A percentile compares a stretch with the other conserved stretches of the same genome.
Evolutionary conservation across 2,888 invertebrate species (phyloP).

Genomic region (Aricia artaxerxes): DNA sequence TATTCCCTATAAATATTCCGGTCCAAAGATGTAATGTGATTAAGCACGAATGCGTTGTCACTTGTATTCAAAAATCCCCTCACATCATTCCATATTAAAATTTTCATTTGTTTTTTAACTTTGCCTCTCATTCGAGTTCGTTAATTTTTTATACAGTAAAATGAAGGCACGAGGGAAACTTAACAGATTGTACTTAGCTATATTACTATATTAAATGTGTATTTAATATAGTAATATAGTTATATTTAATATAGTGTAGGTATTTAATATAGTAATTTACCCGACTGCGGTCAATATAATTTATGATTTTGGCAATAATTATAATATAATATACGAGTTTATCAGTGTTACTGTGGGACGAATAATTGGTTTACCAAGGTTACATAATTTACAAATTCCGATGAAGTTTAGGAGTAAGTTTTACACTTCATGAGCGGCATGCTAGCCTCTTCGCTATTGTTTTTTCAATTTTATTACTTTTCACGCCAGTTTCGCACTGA

Average conservation of each 20-base stretch:
- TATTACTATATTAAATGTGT: background rate
- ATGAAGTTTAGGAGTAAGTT: no score
- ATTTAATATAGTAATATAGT: background rate
- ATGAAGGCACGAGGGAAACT: background rate
- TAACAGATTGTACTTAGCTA: background rate
- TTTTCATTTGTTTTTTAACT: constrained; percentile 29
- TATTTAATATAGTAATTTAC: no score
- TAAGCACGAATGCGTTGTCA: constrained; percentile 46
- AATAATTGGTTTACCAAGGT: no score
- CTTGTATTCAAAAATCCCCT: constrained; percentile 30
- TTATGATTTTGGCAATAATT: no score
- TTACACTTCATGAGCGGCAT: no score
- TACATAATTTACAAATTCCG: no score
- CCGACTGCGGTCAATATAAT: no score
- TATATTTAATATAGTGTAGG: no score
- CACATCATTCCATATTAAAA: constrained; percentile 29
- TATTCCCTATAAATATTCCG: constrained; percentile 44
- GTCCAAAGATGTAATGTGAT: constrained; percentile 55
- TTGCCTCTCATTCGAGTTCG: constrained; percentile 16
- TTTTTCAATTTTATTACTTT: no score
- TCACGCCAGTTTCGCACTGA: no score
- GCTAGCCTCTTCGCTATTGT: no score
- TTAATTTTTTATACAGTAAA: constrained; percentile 10
- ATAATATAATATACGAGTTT: no score
- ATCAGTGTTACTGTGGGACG: background rate